Evolutionary conservation across 2,113 vertebrate species (phyloP).

Genomic region (Nesoenas mayeri): DNA sequence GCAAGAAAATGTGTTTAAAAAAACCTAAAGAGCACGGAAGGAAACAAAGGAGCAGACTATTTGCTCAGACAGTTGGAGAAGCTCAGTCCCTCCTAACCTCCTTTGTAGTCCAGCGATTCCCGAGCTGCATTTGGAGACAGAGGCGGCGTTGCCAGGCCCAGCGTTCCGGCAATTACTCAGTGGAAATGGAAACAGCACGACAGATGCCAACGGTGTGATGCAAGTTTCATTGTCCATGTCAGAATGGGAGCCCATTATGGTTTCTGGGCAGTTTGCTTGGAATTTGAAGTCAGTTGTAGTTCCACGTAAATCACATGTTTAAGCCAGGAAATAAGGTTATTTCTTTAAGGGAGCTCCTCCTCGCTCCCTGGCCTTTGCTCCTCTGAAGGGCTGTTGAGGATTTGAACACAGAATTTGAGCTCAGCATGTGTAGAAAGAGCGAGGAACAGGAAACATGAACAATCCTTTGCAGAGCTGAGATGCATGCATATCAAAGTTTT

Average conservation of each 20-base stretch:
- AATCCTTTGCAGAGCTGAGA: background rate
- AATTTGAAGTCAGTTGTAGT: constrained; percentile 7
- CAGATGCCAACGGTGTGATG: constrained; percentile 23
- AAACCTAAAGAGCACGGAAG: background rate
- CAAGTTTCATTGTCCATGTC: constrained; percentile 10
- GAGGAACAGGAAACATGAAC: background rate
- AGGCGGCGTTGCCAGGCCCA: background rate
- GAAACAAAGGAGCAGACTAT: background rate
- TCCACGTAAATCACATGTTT: background rate
- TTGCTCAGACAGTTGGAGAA: constrained; percentile 18
- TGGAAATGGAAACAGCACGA: constrained; percentile 37
- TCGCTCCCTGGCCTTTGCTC: background rate
- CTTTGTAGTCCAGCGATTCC: background rate
- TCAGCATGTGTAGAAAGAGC: background rate
- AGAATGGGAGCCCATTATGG: background rate
- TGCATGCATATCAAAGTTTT: background rate
- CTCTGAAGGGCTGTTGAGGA: background rate
- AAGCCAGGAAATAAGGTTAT: background rate
- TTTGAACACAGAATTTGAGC: background rate
- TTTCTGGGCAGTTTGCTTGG: background rate
- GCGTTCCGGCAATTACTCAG: background rate
- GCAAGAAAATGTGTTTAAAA: background rate
- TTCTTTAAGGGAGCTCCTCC: background rate
- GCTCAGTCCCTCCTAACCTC: background rate
- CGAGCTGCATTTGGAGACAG: constrained; percentile 8